Base-by-base conservation (phyloP, 2,888 invertebrate species). In the Eurytoma californica region DNA sequence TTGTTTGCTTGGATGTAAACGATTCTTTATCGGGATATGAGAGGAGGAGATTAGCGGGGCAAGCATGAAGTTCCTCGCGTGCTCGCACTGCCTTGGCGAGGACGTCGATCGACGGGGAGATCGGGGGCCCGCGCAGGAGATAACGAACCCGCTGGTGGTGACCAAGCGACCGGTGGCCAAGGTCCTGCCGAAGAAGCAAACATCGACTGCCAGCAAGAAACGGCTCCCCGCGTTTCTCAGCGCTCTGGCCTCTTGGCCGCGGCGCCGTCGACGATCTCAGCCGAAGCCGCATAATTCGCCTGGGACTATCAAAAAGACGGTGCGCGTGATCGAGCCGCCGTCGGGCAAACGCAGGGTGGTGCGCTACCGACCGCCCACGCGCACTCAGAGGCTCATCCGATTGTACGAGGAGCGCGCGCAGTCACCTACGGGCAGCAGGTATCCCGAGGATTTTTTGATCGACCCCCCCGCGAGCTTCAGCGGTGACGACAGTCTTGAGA, bases 391-490 rank as follows among this genome's bases (percentile, higher is more conserved):
- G 9, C 69, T 82, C 18, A 82, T 82, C 13, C 18, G 68, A 7
- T 20, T 80, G 65, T 82, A 82, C 76, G 82, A 82, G 73, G 78
- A 78, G 24, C 60, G 77, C n/a, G 78, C 82, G 0, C 24, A 14
- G 16, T 75, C 79, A 2, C 75, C 72, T 0, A 61, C 63, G 20
- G 51, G 57, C 3, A 13, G 60, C 9, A 72, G 16, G 3, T 58
- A 49, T 12, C 39, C 30, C 30, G 49, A 87, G 74, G 87, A 87
- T 82, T 84, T 86, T 68, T 83, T 89, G 68, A 83, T 89, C 72
- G 87, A 88, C 49, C 87, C 88, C 5, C 87, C 88, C 1, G 80
- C 83, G 55, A 82, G 83, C 58, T 88, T 89, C 66, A 82, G 85
- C 53, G 86, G 85, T 30, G 85, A 84, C 60, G 81, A 84, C 55